A percentile compares a stretch with the other conserved stretches of the same genome.
These are phyloP conservation scores for Jaculus jaculus DNA, from an alignment of 2,113 vertebrate genomes.

Conservation along the genomic window DNA sequence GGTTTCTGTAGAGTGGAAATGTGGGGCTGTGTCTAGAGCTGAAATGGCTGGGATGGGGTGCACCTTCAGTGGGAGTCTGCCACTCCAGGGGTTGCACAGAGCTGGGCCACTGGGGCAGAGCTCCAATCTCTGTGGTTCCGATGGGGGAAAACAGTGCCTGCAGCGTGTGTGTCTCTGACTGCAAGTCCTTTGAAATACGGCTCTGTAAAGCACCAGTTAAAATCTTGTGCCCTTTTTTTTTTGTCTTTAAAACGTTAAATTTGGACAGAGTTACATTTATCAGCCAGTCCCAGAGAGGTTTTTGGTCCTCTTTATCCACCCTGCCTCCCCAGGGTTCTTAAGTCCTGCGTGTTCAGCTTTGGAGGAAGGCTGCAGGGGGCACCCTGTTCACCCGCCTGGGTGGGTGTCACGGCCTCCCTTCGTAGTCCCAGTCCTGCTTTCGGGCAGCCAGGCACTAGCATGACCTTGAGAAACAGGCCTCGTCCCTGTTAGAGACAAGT, in stretches of 20 bases:
- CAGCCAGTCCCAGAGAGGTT: background rate
- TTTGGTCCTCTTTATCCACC: background rate
- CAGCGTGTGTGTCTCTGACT: background rate
- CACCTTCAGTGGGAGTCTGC: rapidly evolving
- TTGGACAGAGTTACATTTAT: background rate
- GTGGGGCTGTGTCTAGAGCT: background rate
- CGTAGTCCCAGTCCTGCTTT: background rate
- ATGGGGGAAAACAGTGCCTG: background rate
- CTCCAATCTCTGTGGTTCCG: background rate
- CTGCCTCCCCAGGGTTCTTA: background rate
- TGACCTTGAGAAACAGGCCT: background rate
- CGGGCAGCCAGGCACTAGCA: background rate
- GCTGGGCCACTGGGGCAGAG: background rate
- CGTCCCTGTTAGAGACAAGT: too few relatives aligned
- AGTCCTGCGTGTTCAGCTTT: background rate
- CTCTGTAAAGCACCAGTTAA: background rate
- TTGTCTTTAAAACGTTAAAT: background rate
- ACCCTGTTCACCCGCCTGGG: too few relatives aligned
- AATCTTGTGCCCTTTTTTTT: background rate
- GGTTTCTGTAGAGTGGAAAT: too few relatives aligned
- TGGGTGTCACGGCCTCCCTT: too few relatives aligned
- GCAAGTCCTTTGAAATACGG: background rate
- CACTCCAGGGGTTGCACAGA: background rate
- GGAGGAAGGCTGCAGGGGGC: background rate
- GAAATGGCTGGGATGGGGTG: background rate